Base-by-base conservation (phyloP, 2,797 vertebrate species). In the Diplodus puntazzo region DNA sequence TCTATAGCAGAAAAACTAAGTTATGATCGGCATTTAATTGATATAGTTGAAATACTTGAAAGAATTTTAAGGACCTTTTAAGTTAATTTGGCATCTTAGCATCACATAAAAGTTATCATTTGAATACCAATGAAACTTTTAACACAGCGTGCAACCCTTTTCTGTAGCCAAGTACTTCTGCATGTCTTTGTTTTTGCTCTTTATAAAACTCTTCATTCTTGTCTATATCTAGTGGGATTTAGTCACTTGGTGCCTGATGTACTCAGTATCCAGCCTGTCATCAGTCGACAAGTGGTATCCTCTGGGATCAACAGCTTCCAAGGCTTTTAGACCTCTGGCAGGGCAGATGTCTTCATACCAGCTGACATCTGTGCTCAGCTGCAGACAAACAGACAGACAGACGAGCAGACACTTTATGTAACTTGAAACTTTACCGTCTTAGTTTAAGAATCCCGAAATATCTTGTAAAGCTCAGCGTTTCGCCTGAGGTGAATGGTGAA, bases 331-430 rank as follows among this genome's bases (percentile, higher is more conserved):
- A 85, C 79, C 72, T 77, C 83, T 90, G 87, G 84, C 86, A 79
- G 60, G 80, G 57, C 81, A 90, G 81, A 86, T 73, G 60, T 90
- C 76, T 94, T 89, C 86, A 90, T 88, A 87, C 61, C 83, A 87
- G 84, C 82, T 85, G 84, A 87, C 85, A 91, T 91, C 90, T 92
- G 91, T 84, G 66, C 73, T 89, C 59, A 75, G 70, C 50, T 55
- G 52, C 66, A 89, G 73, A 81, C 77, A 78, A 21, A 80, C 54
- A 81, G 60, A 78, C 57, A 76, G 43, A 63, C 59, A 55, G 43
- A 75, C 3, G 57, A 63, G 72, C 70, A 45, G 43, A 61, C 58
- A 34, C 39, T 72, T 67, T 67, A 43, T 55, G 81, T 81, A 77
- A 84, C 52, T 46, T 62, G 50, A 84, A 85, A 73, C 69, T 49